Evolutionary conservation across 2,113 vertebrate genomes (phyloP).

Genomic region (Probosciger aterrimus): DNA sequence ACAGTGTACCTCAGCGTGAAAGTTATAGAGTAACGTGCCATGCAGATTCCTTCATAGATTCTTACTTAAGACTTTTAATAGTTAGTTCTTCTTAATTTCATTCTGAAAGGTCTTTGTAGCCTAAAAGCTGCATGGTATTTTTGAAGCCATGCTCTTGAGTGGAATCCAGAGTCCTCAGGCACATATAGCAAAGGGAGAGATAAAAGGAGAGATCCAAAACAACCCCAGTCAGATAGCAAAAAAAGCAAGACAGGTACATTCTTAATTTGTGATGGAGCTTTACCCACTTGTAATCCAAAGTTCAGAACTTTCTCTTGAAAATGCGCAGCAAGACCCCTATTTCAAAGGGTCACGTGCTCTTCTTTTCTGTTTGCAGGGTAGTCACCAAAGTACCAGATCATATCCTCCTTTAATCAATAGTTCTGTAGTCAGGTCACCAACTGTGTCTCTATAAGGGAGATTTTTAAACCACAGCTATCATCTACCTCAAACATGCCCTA

Average conservation of each 20-base stretch:
- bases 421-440: background rate
- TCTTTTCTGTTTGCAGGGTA: background rate
- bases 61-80: background rate
- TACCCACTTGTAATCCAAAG: background rate
- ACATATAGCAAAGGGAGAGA: rapidly evolving
- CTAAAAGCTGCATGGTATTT: background rate
- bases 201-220: background rate
- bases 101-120: background rate
- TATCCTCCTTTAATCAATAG: background rate
- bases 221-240: background rate
- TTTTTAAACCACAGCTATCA: background rate
- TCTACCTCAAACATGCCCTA: background rate
- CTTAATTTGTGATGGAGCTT: background rate
- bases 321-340: rapidly evolving
- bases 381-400: background rate
- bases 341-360: background rate
- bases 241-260: background rate
- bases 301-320: background rate
- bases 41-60: background rate
- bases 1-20: background rate
- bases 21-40: background rate
- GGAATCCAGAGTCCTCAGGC: background rate
- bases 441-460: background rate
- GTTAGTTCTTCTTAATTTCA: background rate
- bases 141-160: background rate